These are phyloP conservation scores for Peromyscus maniculatus DNA, from an alignment of 2,113 vertebrate species.

Conservation along the genomic window DNA sequence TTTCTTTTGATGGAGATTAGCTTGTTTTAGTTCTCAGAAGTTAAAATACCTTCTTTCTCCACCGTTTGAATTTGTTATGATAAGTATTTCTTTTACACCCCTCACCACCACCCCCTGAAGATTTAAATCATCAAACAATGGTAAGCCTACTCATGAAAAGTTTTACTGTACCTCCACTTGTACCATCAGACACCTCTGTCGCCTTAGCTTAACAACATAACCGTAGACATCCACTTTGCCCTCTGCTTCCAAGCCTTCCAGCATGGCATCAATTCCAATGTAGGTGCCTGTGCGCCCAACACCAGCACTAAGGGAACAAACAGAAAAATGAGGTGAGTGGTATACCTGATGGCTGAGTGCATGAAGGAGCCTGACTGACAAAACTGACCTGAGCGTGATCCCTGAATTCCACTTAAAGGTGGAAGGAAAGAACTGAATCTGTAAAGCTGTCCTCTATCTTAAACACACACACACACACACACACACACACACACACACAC, in stretches of 20 bases:
- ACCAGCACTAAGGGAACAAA: conserved; percentile 90
- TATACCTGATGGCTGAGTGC: not conserved
- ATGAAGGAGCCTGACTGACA: not conserved
- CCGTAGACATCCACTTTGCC: conserved; percentile 95
- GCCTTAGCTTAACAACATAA: conserved; percentile 93
- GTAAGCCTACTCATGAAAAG: fast-evolving
- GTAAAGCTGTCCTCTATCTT: not conserved
- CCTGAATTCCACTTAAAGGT: not conserved
- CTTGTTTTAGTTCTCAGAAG: not conserved
- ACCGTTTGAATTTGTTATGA: not conserved
- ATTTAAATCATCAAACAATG: too few relatives aligned
- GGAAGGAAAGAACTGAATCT: not conserved
- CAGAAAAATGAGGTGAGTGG: not conserved
- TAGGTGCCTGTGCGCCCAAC: conserved; percentile 98
- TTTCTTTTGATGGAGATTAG: not conserved
- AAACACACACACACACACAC: not conserved
- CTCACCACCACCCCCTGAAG: not conserved
- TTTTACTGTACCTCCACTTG: conserved; percentile 95
- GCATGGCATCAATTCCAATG: conserved; percentile 97
- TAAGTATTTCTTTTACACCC: not conserved
- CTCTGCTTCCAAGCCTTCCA: conserved; percentile 95
- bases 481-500: not conserved
- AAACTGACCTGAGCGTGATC: not conserved
- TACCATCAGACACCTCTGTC: conserved; percentile 98
- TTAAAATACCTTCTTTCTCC: not conserved